Base-by-base conservation (phyloP, 2,888 invertebrate genomes). In the Pediacus dermestoides region DNA sequence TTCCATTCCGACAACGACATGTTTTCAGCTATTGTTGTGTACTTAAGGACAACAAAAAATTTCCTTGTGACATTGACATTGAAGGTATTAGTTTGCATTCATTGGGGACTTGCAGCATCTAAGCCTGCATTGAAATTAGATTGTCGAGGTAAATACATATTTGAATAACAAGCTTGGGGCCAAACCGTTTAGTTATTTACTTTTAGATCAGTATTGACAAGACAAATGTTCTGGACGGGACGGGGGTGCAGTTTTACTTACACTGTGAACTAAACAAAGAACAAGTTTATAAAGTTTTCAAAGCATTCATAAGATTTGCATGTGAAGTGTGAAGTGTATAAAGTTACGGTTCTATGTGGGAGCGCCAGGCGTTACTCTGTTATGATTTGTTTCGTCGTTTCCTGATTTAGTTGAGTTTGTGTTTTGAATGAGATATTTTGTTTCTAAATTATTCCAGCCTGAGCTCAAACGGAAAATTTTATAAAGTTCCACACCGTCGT, bases 1-100 rank as follows among this genome's bases (percentile, higher is more conserved):
- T n/a, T n/a, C n/a, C n/a, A n/a, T n/a, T n/a, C n/a, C 48, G 55
- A 50, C 47, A 39, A 30, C 45, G 57, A 55, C 58, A 58, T 57
- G 58, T 56, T 58, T 49, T 44, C 50, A 16, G 31, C 48, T 37
- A 58, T 61, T 61, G 61, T 61, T 42, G 39, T 44, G 52, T 58
- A 53, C 57, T 61, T 61, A 57, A 52, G 37, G 55, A 59, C 58
- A 57, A 48, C 52, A 51, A 51, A 48, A 25, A 28, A 28, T n/a
- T n/a, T n/a, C n/a, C n/a, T n/a, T n/a, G n/a, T n/a, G n/a, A n/a
- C n/a, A n/a, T n/a, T n/a, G n/a, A n/a, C n/a, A n/a, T n/a, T n/a
- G n/a, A n/a, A n/a, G n/a, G n/a, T n/a, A n/a, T n/a, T n/a, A n/a
- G n/a, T n/a, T n/a, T n/a, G n/a, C n/a, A n/a, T n/a, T n/a, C n/a